Conservation (phyloP, 2,797 vertebrate species). For the Saxicola maurus region DNA sequence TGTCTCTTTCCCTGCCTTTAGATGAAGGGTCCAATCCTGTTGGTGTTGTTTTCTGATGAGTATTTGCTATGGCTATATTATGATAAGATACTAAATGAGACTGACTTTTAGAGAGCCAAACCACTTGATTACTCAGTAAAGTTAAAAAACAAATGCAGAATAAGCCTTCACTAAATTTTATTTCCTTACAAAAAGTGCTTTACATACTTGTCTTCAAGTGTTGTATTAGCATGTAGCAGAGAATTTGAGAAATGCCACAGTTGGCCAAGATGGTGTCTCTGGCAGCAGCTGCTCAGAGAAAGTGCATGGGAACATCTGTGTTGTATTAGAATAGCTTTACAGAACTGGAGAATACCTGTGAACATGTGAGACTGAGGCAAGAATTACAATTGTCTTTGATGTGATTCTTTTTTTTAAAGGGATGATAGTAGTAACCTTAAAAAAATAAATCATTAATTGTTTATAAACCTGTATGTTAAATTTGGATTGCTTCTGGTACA, state of each 20-base stretch:
- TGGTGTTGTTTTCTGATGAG: rapidly evolving
- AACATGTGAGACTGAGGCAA: neutral
- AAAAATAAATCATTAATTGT: neutral
- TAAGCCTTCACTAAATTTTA: neutral
- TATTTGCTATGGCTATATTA: neutral
- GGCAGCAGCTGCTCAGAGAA: neutral
- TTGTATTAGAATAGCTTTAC: neutral
- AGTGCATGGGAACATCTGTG: neutral
- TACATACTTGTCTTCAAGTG: neutral
- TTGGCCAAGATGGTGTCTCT: neutral
- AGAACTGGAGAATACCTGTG: neutral
- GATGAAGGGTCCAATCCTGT: neutral
- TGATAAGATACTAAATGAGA: neutral
- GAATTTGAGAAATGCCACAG: neutral
- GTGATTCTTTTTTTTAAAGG: neutral
- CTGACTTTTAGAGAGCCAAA: neutral
- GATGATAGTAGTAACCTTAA: neutral
- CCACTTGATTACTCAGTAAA: neutral
- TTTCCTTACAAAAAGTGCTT: neutral
- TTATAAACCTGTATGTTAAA: neutral
- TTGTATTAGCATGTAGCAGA: neutral
- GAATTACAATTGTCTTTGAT: neutral
- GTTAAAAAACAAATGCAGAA: neutral
- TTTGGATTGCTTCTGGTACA: neutral
- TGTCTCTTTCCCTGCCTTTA: neutral